phyloP scores from a whole-genome alignment of 2,113 vertebrate genomes.

The Sander lucioperca region DNA sequence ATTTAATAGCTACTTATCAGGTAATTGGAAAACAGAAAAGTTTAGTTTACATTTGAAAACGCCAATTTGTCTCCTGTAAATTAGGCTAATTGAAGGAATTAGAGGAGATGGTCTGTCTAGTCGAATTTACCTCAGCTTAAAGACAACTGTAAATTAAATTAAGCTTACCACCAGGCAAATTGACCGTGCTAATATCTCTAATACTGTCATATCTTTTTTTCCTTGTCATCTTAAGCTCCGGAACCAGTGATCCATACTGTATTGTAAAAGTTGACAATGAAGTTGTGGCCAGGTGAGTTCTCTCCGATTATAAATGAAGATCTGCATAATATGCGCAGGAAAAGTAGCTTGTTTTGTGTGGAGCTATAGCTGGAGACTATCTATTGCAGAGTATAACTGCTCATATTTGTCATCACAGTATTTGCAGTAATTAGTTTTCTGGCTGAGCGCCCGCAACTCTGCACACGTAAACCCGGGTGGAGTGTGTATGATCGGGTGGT shows the following conservation, averaged over 20 bases:
- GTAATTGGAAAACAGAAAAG: background rate
- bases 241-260: conserved; percentile 94
- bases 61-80: conserved; percentile 2
- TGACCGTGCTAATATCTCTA: background rate
- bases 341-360: background rate
- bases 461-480: conserved; percentile 43
- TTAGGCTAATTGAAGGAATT: background rate
- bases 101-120: background rate
- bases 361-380: background rate
- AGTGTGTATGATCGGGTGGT: conserved; percentile 57
- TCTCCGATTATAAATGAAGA: background rate
- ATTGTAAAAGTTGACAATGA: conserved; percentile 93
- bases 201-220: background rate
- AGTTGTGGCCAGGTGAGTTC: conserved; percentile 91
- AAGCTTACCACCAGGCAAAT: background rate
- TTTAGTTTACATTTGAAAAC: background rate
- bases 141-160: background rate
- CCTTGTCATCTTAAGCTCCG: conserved; percentile 81
- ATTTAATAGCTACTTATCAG: background rate
- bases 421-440: conserved; percentile 17
- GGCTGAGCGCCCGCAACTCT: conserved; percentile 17
- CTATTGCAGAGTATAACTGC: background rate
- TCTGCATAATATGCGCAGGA: background rate
- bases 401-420: conserved; percentile 10
- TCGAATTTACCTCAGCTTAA: background rate